These are phyloP conservation scores for Phortica variegata DNA, from an alignment of 1,140 invertebrate species.

Conservation along the genomic window DNA sequence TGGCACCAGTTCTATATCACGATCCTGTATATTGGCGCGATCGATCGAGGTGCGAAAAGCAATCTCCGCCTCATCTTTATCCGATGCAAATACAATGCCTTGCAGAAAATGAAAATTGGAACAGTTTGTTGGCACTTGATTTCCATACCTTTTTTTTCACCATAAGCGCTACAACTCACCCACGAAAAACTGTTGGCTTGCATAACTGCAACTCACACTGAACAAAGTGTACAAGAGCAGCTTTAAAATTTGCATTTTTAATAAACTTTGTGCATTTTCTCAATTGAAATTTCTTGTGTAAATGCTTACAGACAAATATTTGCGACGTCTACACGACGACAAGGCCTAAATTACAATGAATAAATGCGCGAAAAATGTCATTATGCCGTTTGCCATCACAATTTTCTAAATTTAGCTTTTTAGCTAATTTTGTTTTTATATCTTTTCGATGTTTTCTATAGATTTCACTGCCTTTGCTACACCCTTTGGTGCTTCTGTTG, in stretches of 20 bases:
- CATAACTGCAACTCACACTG: too few relatives aligned
- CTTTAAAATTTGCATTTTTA: constrained; percentile 7
- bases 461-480: too few relatives aligned
- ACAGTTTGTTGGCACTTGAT: constrained; percentile 1
- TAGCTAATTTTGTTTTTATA: constrained; percentile 1
- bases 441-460: too few relatives aligned
- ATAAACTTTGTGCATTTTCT: constrained; percentile 5
- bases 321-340: too few relatives aligned
- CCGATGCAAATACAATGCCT: constrained; percentile 58
- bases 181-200: constrained; percentile 36
- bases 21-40: constrained; percentile 57
- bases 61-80: constrained; percentile 57
- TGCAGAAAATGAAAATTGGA: constrained; percentile 1
- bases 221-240: constrained; percentile 10
- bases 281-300: too few relatives aligned
- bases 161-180: constrained; percentile 43
- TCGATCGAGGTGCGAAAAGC: constrained; percentile 59
- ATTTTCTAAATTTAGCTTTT: too few relatives aligned
- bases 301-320: too few relatives aligned
- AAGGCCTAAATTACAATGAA: too few relatives aligned
- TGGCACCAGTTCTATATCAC: constrained; percentile 49
- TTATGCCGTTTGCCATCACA: too few relatives aligned
- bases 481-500: constrained; percentile 36
- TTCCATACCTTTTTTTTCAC: constrained; percentile 26
- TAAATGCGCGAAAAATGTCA: too few relatives aligned